Conservation (phyloP, 2,113 vertebrate species). For the Verasper variegatus region DNA sequence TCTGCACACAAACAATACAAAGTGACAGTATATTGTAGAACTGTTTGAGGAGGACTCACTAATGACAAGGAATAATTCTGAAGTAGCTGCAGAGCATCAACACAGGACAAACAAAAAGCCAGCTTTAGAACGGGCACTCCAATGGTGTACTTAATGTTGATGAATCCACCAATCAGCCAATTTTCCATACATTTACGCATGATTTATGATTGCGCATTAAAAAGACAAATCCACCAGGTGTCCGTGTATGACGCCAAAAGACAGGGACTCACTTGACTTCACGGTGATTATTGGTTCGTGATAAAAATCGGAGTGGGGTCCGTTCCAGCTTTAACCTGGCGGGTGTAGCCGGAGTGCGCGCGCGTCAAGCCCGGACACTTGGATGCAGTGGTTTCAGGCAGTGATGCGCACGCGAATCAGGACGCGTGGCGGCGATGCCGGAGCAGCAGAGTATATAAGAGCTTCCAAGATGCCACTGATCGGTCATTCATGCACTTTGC, state of each 20-base stretch:
- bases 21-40: too few relatives aligned
- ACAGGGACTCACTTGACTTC: background rate
- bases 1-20: too few relatives aligned
- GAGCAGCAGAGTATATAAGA: conserved; percentile 73
- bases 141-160: conserved; percentile 12
- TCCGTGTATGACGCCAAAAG: background rate
- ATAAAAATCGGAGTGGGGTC: background rate
- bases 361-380: background rate
- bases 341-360: background rate
- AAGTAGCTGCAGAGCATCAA: too few relatives aligned
- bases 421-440: conserved; percentile 24
- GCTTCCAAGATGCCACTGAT: conserved; percentile 52
- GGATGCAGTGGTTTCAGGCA: background rate
- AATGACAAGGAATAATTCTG: too few relatives aligned
- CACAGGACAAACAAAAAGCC: too few relatives aligned
- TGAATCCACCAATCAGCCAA: conserved; percentile 5
- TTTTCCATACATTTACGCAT: conserved; percentile 3
- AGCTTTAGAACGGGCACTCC: too few relatives aligned
- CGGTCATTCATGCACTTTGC: conserved; percentile 39
- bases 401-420: conserved; percentile 9
- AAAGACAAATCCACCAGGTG: background rate
- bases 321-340: background rate
- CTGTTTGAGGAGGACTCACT: too few relatives aligned
- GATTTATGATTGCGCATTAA: background rate
- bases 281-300: conserved; percentile 1